Evolutionary conservation across 2,888 invertebrate species (phyloP).

Genomic region (Anodontia alba): DNA sequence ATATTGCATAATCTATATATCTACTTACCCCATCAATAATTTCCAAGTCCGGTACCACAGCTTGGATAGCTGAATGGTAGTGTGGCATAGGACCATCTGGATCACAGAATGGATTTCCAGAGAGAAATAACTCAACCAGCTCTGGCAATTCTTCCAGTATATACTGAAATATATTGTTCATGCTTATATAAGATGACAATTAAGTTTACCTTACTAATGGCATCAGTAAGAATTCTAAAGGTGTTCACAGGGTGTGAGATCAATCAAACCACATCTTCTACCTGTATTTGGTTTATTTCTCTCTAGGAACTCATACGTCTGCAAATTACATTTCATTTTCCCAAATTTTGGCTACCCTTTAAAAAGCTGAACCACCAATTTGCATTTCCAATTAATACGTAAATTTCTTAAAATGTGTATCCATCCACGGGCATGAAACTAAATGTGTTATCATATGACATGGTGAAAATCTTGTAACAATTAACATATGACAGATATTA

Average conservation of each 20-base stretch:
- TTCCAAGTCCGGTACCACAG: conserved; percentile 70
- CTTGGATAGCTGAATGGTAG: conserved; percentile 69
- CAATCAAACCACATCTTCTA: not conserved
- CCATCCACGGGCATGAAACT: too few relatives aligned
- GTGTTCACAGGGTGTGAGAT: not conserved
- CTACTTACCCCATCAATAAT: conserved; percentile 77
- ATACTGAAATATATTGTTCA: conserved; percentile 70
- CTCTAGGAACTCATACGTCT: too few relatives aligned
- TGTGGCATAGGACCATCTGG: conserved; percentile 70
- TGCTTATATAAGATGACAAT: not conserved
- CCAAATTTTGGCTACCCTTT: too few relatives aligned
- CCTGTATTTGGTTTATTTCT: too few relatives aligned
- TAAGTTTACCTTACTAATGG: too few relatives aligned
- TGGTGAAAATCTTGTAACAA: too few relatives aligned
- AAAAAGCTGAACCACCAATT: too few relatives aligned
- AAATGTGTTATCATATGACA: too few relatives aligned
- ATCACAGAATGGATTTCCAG: conserved; percentile 75
- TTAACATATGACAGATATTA: too few relatives aligned
- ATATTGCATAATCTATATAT: not conserved
- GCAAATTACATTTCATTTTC: too few relatives aligned
- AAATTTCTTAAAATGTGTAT: too few relatives aligned
- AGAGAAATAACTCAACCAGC: conserved; percentile 75
- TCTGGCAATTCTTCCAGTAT: conserved; percentile 63
- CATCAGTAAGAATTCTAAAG: not conserved
- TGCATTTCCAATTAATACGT: too few relatives aligned